Base-by-base conservation (phyloP, 2,113 vertebrate species). In the Myotis brandtii region DNA sequence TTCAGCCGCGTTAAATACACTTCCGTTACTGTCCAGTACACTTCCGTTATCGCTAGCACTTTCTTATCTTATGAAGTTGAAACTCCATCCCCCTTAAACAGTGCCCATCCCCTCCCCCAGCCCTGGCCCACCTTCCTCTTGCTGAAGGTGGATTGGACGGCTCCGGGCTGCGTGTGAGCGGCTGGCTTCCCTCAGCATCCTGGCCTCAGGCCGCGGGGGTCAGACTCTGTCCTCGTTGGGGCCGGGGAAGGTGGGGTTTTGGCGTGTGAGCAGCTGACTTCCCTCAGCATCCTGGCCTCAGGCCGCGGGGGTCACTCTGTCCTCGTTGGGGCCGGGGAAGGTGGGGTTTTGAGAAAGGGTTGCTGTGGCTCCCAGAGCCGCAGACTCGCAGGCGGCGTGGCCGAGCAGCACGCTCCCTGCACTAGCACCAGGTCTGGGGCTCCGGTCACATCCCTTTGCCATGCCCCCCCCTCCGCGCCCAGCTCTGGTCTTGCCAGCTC, bases 321-420 rank as follows among this genome's bases (percentile, higher is more conserved):
- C 54, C 50, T 50, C 50, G 50, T 17, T 16, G 37, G 43, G 34
- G 13, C 27, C 6, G 30, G 37, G 9, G 17, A 17, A 10, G 18
- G 9, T 14, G 50, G 50, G 14, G 50, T 16, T 56, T 54, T 82
- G 37, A 25, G 77, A 50, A n/a, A 73, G 48, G 46, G 3, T 25
- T 25, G 56, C 6, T 7, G 3, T n/a, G 56, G 54, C 21, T 48
- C 91, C 46, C 40, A 10, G 3, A 37, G 77, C 12, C 11, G 50
- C 27, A 56, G 95, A 54, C 48, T 12, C 14, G 52, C 25, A 54
- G n/a, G 69, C 32, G 40, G 40, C 0, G 17, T 5, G 43, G 20
- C 2, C 3, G 1, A 0, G 37, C 20, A 6, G 50, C 43, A 2
- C 13, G 1, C 69, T 3, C 13, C 48, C 32, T 18, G 7, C 11